Base-by-base conservation (phyloP, 2,797 vertebrate species). In the Huso huso region DNA sequence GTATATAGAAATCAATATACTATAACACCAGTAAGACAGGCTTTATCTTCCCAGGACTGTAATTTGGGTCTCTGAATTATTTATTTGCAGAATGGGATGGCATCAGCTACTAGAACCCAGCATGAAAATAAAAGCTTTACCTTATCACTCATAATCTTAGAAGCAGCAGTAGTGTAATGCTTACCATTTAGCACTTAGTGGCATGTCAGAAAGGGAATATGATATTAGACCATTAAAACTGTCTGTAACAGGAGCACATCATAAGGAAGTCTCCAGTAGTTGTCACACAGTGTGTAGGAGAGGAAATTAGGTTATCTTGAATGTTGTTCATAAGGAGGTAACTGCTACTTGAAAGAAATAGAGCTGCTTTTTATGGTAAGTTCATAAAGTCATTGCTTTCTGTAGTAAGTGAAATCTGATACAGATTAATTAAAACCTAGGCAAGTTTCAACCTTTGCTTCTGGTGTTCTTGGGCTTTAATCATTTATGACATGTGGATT, bases 51-150 rank as follows among this genome's bases (percentile, higher is more conserved):
- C 89, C 86, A 64, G 74, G 89, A 73, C 79, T 88, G 84, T 92
- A 90, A 92, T 94, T 95, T 93, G 88, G 82, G 84, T 70, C 78
- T 74, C 85, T 95, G 90, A 93, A 96, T 97, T 91, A 96, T 96
- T 94, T 89, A 96, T 90, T 84, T 78, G 72, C 77, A 82, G 87
- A 87, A 89, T 85, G 84, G 86, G 75, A 84, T 83, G 83, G 88
- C 83, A 88, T 85, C 83, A 85, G 88, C 82, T 84, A 78, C 82
- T 75, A 87, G 88, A 86, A 85, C 77, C 78, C 84, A 74, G 85
- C 86, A 86, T 87, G 87, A 88, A 88, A 90, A 92, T 86, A 87
- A 88, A 83, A 91, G 85, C 83, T 86, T 92, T 86, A 87, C 88
- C 88, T 94, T 93, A 93, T 94, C 91, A 87, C 87, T 83, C 82